A percentile compares a stretch with the other conserved stretches of the same genome.
These are phyloP conservation scores for Orycteropus afer DNA, from an alignment of 2,113 vertebrate species.

Conservation along the genomic window DNA sequence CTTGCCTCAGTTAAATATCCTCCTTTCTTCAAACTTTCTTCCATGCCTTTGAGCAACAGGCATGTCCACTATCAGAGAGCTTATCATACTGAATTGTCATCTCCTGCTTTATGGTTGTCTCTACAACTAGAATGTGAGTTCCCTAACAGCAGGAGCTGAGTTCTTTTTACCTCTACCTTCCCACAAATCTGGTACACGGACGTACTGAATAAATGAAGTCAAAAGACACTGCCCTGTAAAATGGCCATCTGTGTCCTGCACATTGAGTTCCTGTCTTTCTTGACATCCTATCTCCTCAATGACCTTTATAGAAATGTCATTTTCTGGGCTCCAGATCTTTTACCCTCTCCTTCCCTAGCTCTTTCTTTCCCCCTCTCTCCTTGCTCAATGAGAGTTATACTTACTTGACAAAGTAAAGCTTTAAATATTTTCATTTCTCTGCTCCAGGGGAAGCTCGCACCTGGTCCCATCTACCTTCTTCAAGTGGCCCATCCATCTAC, in stretches of 20 bases:
- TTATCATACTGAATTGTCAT: fast-evolving
- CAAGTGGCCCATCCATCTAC: not conserved
- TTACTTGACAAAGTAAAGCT: slow-evolving; percentile 9
- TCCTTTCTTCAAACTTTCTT: not conserved
- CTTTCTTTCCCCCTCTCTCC: not conserved
- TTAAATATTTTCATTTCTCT: not conserved
- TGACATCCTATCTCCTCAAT: not conserved
- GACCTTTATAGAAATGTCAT: not conserved
- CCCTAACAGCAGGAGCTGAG: not conserved
- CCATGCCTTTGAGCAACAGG: not conserved
- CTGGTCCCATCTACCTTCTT: not conserved
- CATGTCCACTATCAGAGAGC: fast-evolving
- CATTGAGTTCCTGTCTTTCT: not conserved
- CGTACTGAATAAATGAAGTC: not conserved
- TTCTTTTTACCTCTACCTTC: not conserved
- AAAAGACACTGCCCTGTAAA: no score
- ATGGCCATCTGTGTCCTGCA: fast-evolving
- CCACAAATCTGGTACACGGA: not conserved
- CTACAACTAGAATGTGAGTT: not conserved
- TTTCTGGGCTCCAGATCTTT: not conserved
- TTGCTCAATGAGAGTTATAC: not conserved
- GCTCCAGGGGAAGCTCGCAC: not conserved
- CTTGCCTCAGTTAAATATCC: not conserved
- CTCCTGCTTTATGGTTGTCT: not conserved
- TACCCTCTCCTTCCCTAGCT: not conserved